Evolutionary conservation across 2,797 vertebrate genomes (phyloP), one percentile per base, ranked within the genome.

Genomic region (Austrolebias charrua): DNA sequence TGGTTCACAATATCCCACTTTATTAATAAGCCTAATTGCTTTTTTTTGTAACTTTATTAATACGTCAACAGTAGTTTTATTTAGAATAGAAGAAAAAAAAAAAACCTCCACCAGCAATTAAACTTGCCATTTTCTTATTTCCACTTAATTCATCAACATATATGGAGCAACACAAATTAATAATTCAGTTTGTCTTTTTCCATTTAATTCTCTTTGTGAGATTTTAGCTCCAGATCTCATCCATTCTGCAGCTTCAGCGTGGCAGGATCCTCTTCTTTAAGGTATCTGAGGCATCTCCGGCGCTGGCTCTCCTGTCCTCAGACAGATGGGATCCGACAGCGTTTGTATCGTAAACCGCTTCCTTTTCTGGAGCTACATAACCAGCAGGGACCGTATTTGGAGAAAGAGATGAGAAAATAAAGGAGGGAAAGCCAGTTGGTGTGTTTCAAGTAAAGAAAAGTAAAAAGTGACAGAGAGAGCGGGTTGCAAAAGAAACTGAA

Each of bases 271-370:
- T 48, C 33, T 43, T 45, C 20, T 52, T 65, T 0, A 54, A 81
- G 60, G 38, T 54, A 71, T 85, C 75, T 49, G 49, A 1, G 35
- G 62, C 60, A 76, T 85, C 81, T 81, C 56, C 29, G 12, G n/a
- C n/a, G n/a, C n/a, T n/a, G n/a, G 54, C 76, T 61, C 59, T 4
- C 1, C 45, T 15, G 49, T 71, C 57, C 54, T 45, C 31, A 52
- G 71, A 63, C 56, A 63, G 55, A 80, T 52, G 63, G 20, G 16
- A 66, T 50, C 61, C 44, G 71, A 74, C 73, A 47, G 62, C 3
- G 7, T 44, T 19, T 12, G 31, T 19, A 12, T 71, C 63, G 35
- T 81, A 76, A 85, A 83, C 59, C 49, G 5, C 57, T 47, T 71
- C 66, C 64, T 66, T 42, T 42, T 44, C 62, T 69, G 45, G 61